Evolutionary conservation across 30 jellyfish, hydroid and myxozoan species (phyloP).

Genomic region (Hydractinia echinata): DNA sequence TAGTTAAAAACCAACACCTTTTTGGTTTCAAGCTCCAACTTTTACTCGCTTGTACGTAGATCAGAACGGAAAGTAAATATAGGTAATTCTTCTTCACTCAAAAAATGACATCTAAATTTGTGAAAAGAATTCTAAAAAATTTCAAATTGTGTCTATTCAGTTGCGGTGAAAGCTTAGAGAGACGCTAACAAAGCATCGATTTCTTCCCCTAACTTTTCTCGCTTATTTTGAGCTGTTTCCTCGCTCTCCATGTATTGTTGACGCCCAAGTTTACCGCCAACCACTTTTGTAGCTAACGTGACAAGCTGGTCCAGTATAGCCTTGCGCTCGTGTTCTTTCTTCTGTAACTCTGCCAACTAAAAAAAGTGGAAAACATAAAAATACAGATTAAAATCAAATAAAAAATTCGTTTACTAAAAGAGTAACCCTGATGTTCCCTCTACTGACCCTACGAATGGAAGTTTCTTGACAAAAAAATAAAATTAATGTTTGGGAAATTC

Average conservation of each 20-base stretch:
- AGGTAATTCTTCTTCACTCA: no score
- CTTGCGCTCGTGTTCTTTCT: constrained; percentile 74
- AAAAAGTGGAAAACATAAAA: not conserved
- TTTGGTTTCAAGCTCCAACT: no score
- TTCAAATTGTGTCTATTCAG: constrained; percentile 7
- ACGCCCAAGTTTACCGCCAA: constrained; percentile 65
- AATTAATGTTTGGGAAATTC: no score
- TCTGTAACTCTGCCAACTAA: constrained; percentile 75
- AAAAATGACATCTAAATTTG: no score
- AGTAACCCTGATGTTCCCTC: no score
- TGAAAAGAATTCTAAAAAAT: not conserved
- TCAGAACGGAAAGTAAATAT: no score
- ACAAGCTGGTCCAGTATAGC: constrained; percentile 61
- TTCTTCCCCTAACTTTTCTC: constrained; percentile 74
- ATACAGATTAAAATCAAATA: not conserved
- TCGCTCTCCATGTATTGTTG: constrained; percentile 82
- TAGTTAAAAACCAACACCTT: no score
- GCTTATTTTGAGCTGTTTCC: constrained; percentile 47
- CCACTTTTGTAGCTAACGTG: constrained; percentile 67
- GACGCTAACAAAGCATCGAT: constrained; percentile 63
- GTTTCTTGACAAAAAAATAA: no score
- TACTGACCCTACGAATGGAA: no score
- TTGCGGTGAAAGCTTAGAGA: constrained; percentile 15
- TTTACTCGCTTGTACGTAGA: no score
- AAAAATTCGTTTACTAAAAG: no score